Evolutionary conservation across 2,797 vertebrate genomes (phyloP).

Genomic region (Octomys mimax): DNA sequence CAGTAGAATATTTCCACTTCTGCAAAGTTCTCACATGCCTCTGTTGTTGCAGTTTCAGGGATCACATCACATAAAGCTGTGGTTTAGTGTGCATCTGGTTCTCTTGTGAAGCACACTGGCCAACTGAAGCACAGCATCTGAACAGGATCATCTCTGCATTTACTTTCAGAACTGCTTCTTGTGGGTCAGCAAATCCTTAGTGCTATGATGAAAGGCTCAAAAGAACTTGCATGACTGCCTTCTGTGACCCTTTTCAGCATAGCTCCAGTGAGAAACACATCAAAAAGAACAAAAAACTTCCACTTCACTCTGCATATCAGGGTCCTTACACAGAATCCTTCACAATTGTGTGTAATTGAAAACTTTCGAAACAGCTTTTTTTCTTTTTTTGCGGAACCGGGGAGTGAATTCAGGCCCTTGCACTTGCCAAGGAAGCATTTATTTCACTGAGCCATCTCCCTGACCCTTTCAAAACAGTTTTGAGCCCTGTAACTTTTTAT

Average conservation of each 20-base stretch:
- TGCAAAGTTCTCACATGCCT: not conserved
- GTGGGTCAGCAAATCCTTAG: not conserved
- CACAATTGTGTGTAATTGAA: not conserved
- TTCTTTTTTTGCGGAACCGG: too few relatives aligned
- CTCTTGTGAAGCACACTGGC: not conserved
- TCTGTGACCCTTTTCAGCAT: not conserved
- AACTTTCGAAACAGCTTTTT: not conserved
- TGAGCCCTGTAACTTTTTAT: not conserved
- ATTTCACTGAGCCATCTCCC: too few relatives aligned
- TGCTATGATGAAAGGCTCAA: not conserved
- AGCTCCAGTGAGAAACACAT: not conserved
- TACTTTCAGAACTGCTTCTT: not conserved
- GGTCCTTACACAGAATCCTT: not conserved
- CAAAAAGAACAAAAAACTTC: not conserved
- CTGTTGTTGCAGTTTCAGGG: not conserved
- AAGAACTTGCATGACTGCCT: not conserved
- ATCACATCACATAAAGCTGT: not conserved
- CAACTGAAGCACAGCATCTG: not conserved
- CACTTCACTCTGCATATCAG: not conserved
- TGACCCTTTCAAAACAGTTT: not conserved
- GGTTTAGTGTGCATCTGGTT: not conserved
- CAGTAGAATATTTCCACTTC: not conserved
- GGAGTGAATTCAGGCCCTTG: too few relatives aligned
- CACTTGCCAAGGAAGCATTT: too few relatives aligned
- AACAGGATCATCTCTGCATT: not conserved